Conservation (phyloP, 2,888 invertebrate genomes). For the Aradus depressus region DNA sequence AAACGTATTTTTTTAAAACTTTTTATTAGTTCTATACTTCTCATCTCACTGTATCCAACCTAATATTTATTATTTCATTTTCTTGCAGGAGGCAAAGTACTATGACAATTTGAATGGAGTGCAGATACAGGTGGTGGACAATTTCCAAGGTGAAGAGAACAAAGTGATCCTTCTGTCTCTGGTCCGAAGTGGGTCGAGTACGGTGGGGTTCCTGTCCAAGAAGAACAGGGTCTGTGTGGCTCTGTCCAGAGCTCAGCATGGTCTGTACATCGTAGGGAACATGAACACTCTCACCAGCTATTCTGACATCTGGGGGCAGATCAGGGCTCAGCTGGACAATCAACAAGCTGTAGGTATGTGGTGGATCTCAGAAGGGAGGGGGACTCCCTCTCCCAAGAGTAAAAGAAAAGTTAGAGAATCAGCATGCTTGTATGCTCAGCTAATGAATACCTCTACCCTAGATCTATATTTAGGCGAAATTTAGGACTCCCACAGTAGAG, state of each 20-base stretch:
- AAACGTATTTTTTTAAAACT: too few species aligned
- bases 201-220: conserved; percentile 57
- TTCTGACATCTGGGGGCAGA: conserved; percentile 46
- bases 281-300: conserved; percentile 45
- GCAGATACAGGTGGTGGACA: conserved; percentile 58
- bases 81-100: too few species aligned
- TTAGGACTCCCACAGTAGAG: too few species aligned
- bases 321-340: conserved; percentile 40
- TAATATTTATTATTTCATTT: too few species aligned
- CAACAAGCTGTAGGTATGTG: conserved; percentile 46
- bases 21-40: too few species aligned
- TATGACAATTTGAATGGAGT: conserved; percentile 37
- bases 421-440: conserved; percentile 47
- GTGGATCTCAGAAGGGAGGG: too few species aligned
- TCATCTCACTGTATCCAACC: too few species aligned
- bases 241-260: conserved; percentile 58
- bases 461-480: too few species aligned
- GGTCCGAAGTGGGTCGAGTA: conserved; percentile 59
- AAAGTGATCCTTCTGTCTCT: conserved; percentile 66
- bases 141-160: conserved; percentile 71
- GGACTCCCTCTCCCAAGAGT: too few species aligned
- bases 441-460: too few species aligned
- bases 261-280: conserved; percentile 64
- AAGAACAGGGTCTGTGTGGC: conserved; percentile 67
- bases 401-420: conserved; percentile 39